Percentiles rank a stretch among this genome's conserved stretches.
Conservation (phyloP, 2,888 invertebrate species). For the Pollenia labialis region DNA sequence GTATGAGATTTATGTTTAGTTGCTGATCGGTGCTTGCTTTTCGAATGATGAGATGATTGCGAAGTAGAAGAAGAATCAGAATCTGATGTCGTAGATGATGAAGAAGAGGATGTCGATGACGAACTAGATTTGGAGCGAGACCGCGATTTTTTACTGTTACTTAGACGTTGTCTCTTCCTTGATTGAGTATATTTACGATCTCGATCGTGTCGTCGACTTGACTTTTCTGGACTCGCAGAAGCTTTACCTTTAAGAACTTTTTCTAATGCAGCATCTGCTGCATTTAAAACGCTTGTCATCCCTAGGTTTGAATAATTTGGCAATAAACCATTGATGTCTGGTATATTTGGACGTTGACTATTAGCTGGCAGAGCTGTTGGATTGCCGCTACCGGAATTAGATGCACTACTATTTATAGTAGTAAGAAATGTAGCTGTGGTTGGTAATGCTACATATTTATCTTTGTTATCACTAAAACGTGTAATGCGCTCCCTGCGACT, state of each 20-base stretch:
- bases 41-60: conserved; percentile 72
- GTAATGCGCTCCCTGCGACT: conserved; percentile 81
- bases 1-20: conserved; percentile 60
- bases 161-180: conserved; percentile 44
- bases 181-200: conserved; percentile 30
- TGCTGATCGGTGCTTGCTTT: conserved; percentile 72
- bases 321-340: conserved; percentile 64
- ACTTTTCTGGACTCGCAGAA: conserved; percentile 39
- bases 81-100: conserved; percentile 67
- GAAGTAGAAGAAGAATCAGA: conserved; percentile 69
- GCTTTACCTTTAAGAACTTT: conserved; percentile 75
- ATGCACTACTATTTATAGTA: conserved; percentile 72
- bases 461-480: conserved; percentile 83
- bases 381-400: conserved; percentile 20
- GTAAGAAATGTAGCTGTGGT: conserved; percentile 75
- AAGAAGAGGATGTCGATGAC: conserved; percentile 70
- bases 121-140: conserved; percentile 58
- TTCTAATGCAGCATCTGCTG: conserved; percentile 79
- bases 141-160: conserved; percentile 36
- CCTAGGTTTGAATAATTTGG: conserved; percentile 39
- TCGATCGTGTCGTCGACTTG: conserved; percentile 17
- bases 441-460: conserved; percentile 75
- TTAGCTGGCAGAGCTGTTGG: conserved; percentile 32
- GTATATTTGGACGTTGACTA: conserved; percentile 37
- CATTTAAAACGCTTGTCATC: conserved; percentile 75